phyloP scores from a whole-genome alignment of 2,797 vertebrate species.

The Novumbra hubbsi region DNA sequence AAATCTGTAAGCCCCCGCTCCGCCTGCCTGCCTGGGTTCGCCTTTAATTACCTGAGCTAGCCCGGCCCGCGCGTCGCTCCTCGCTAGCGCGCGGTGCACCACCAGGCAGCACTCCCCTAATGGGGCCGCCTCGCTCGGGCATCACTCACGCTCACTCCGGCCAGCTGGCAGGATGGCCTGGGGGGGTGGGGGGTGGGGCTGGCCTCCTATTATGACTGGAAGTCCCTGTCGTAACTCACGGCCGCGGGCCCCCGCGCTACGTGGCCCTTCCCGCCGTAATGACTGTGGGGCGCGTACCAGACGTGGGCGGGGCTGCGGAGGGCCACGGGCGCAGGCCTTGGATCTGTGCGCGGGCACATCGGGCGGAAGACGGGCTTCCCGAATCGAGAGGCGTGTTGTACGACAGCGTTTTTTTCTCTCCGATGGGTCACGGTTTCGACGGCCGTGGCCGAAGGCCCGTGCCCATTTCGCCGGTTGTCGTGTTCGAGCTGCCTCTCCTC shows the following conservation, averaged over 20 bases:
- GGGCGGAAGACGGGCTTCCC: background rate
- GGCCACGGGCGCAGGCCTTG: background rate
- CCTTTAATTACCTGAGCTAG: slow-evolving; percentile 75
- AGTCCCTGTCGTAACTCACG: slow-evolving; percentile 60
- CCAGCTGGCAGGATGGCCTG: slow-evolving; percentile 70
- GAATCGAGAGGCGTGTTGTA: background rate
- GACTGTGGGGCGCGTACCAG: background rate
- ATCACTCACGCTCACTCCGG: slow-evolving; percentile 67
- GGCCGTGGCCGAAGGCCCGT: slow-evolving; percentile 54
- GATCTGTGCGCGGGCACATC: background rate
- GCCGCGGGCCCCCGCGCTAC: slow-evolving; percentile 42
- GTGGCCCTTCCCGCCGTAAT: background rate
- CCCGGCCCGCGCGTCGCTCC: slow-evolving; percentile 7
- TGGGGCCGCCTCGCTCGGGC: slow-evolving; percentile 64
- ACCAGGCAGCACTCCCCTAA: slow-evolving; percentile 66
- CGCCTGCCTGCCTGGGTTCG: slow-evolving; percentile 65
- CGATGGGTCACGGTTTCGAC: slow-evolving; percentile 13
- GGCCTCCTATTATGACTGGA: slow-evolving; percentile 67
- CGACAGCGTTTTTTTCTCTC: too few species aligned
- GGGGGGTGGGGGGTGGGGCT: slow-evolving; percentile 55
- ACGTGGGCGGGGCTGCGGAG: background rate
- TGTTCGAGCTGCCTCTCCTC: slow-evolving; percentile 3
- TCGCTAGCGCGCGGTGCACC: slow-evolving; percentile 45
- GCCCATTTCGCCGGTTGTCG: slow-evolving; percentile 50
- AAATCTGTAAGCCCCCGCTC: slow-evolving; percentile 68